Conservation (phyloP, 2,797 vertebrate genomes). For the Danio kyathit region DNA sequence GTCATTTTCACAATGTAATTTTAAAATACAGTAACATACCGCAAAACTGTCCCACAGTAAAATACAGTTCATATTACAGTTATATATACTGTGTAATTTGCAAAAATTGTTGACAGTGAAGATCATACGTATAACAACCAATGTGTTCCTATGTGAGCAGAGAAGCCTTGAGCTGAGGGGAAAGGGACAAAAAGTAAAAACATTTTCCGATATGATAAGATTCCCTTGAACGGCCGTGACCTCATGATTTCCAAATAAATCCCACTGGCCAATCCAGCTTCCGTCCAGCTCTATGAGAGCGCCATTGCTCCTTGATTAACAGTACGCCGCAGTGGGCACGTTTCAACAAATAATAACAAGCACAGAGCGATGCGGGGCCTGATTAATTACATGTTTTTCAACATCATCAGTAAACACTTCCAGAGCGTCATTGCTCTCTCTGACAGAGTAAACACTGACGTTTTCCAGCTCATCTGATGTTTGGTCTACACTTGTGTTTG, state of each 20-base stretch:
- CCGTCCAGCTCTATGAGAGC: conserved; percentile 8
- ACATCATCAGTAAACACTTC: conserved; percentile 50
- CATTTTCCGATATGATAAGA: neutral
- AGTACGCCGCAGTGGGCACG: conserved; percentile 27
- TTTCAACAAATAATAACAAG: conserved; percentile 59
- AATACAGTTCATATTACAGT: too few species aligned
- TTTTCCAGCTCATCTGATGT: conserved; percentile 55
- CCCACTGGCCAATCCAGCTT: conserved; percentile 3
- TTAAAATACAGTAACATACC: too few species aligned
- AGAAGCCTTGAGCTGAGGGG: neutral
- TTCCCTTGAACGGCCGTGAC: neutral
- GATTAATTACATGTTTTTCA: conserved; percentile 57
- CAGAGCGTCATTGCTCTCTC: conserved; percentile 20
- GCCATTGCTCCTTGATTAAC: conserved; percentile 47
- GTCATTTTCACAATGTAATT: too few species aligned
- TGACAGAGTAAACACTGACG: conserved; percentile 56
- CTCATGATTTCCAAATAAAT: conserved; percentile 26
- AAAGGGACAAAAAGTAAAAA: neutral
- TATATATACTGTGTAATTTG: too few species aligned
- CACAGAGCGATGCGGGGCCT: neutral
- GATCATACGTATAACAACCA: too few species aligned
- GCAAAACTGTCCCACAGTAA: too few species aligned
- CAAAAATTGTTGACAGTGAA: too few species aligned
- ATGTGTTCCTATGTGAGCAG: neutral
- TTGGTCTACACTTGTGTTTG: conserved; percentile 64